These are phyloP conservation scores for Hemiprocne comata DNA, from an alignment of 2,113 vertebrate species.

Conservation along the genomic window DNA sequence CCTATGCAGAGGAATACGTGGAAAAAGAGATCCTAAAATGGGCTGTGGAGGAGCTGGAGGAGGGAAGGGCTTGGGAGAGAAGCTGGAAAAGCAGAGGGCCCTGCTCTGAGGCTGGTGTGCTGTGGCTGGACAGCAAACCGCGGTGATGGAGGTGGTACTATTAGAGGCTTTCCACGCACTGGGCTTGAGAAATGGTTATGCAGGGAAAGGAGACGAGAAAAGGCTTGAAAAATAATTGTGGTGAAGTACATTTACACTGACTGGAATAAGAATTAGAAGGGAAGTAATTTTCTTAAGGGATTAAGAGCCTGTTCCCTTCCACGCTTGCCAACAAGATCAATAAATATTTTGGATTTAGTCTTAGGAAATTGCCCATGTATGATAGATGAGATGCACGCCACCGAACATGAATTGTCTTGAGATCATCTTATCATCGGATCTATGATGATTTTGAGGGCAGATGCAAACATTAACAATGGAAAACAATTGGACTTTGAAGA, in stretches of 20 bases:
- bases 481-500: background rate
- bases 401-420: slow-evolving; percentile 26
- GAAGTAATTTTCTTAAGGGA: slow-evolving; percentile 59
- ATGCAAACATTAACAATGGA: background rate
- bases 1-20: fast-evolving
- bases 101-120: fast-evolving
- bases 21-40: background rate
- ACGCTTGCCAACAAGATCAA: slow-evolving; percentile 41
- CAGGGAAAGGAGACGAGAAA: slow-evolving; percentile 5
- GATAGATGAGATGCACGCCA: slow-evolving; percentile 26
- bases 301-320: slow-evolving; percentile 31
- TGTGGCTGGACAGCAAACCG: background rate
- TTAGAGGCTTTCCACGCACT: background rate
- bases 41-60: background rate
- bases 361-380: slow-evolving; percentile 42
- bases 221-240: slow-evolving; percentile 47
- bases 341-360: slow-evolving; percentile 64
- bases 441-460: background rate
- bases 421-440: slow-evolving; percentile 43
- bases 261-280: slow-evolving; percentile 64
- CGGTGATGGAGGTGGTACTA: background rate
- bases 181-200: slow-evolving; percentile 34
- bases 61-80: background rate
- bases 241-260: slow-evolving; percentile 29
- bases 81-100: background rate